Conservation (phyloP, 2,888 invertebrate species). For the Latrodectus hesperus region DNA sequence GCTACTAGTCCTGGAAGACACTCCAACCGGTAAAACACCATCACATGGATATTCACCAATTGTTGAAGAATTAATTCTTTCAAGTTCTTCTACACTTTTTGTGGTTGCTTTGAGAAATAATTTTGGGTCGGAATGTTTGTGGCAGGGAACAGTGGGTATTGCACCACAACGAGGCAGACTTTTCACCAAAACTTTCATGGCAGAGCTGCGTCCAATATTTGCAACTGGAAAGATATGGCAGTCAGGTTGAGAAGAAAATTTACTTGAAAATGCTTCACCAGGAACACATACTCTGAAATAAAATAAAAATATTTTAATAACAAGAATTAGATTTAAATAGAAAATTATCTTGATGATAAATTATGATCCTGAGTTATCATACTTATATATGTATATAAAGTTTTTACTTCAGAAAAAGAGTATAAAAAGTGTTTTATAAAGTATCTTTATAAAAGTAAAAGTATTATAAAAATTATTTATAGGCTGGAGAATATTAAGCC, state of each 20-base stretch:
- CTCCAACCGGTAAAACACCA: conserved; percentile 35
- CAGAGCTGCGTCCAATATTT: conserved; percentile 80
- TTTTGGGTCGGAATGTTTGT: conserved; percentile 70
- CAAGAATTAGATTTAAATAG: too few relatives aligned
- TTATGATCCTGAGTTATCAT: too few relatives aligned
- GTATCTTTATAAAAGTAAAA: too few relatives aligned
- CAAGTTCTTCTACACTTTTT: conserved; percentile 17
- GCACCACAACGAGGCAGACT: conserved; percentile 84
- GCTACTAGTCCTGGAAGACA: conserved; percentile 63
- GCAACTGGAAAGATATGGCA: conserved; percentile 85
- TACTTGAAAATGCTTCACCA: conserved; percentile 80
- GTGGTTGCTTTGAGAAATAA: conserved; percentile 23
- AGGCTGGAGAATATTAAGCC: too few relatives aligned
- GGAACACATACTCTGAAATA: conserved; percentile 79
- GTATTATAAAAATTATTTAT: too few relatives aligned
- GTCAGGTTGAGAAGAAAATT: conserved; percentile 78
- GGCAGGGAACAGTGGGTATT: conserved; percentile 81
- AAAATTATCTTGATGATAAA: too few relatives aligned
- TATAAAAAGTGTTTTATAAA: too few relatives aligned
- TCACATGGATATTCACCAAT: conserved; percentile 27
- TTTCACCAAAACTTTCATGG: conserved; percentile 79
- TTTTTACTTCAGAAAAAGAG: too few relatives aligned
- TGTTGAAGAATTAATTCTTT: neutral
- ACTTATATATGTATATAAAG: too few relatives aligned
- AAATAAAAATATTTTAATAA: neutral